phyloP scores from a whole-genome alignment of 2,113 vertebrate species.

The Regulus satrapa region DNA sequence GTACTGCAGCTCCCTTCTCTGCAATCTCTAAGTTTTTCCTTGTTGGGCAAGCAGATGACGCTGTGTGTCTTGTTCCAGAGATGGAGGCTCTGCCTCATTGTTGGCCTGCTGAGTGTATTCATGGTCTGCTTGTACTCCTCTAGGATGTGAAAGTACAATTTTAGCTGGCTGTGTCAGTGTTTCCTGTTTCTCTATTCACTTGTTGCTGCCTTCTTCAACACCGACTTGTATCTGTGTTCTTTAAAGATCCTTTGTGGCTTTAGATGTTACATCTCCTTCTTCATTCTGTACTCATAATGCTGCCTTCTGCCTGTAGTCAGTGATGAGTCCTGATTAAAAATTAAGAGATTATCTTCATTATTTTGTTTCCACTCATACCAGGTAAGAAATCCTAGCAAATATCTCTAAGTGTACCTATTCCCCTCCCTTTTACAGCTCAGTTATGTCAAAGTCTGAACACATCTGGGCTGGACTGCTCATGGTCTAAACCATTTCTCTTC shows the following conservation, averaged over 20 bases:
- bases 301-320: neutral
- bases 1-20: neutral
- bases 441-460: neutral
- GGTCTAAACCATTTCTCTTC: neutral
- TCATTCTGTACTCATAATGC: neutral
- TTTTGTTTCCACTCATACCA: neutral
- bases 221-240: neutral
- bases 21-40: neutral
- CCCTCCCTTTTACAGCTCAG: neutral
- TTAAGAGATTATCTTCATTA: neutral
- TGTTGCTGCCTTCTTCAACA: neutral
- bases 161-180: neutral
- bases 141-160: neutral
- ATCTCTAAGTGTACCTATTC: neutral
- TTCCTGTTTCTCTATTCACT: neutral
- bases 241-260: neutral
- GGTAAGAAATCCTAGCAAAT: neutral
- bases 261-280: neutral
- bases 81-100: neutral
- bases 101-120: neutral
- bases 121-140: neutral
- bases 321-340: neutral
- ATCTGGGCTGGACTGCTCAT: neutral
- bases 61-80: neutral
- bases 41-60: rapidly evolving